These are phyloP conservation scores for Phaenicophaeus curvirostris DNA, from an alignment of 2,797 vertebrate species.

Conservation along the genomic window DNA sequence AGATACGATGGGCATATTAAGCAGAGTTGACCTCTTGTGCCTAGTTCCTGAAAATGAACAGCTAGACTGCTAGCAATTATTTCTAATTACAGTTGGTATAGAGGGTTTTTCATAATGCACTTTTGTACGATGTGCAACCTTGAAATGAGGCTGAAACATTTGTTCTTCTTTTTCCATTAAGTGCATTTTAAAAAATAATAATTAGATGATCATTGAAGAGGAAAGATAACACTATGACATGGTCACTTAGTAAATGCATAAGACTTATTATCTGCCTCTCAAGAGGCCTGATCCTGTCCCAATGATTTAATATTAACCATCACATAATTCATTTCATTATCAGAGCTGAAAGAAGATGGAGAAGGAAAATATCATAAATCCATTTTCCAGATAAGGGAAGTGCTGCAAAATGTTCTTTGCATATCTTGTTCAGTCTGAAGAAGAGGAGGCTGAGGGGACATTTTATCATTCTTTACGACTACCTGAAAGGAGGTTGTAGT, in stretches of 20 bases:
- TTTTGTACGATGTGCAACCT: not conserved
- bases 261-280: not conserved
- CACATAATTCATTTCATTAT: not conserved
- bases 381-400: not conserved
- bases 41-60: slow-evolving; percentile 23
- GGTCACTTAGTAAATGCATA: not conserved
- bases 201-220: slow-evolving; percentile 8
- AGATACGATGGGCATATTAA: slow-evolving; percentile 9
- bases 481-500: too few species aligned
- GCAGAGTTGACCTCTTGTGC: slow-evolving; percentile 6
- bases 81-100: slow-evolving; percentile 45
- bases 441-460: too few species aligned
- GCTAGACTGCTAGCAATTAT: slow-evolving; percentile 38
- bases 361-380: not conserved
- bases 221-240: not conserved
- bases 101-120: slow-evolving; percentile 1
- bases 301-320: not conserved
- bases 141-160: slow-evolving; percentile 28
- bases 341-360: not conserved
- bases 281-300: not conserved
- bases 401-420: not conserved
- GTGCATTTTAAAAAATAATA: not conserved
- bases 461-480: too few species aligned
- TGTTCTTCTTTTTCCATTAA: not conserved
- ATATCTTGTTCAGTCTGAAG: too few species aligned